These are phyloP conservation scores for Drosophila seguyi DNA, from an alignment of 1,140 invertebrate genomes.

Conservation along the genomic window DNA sequence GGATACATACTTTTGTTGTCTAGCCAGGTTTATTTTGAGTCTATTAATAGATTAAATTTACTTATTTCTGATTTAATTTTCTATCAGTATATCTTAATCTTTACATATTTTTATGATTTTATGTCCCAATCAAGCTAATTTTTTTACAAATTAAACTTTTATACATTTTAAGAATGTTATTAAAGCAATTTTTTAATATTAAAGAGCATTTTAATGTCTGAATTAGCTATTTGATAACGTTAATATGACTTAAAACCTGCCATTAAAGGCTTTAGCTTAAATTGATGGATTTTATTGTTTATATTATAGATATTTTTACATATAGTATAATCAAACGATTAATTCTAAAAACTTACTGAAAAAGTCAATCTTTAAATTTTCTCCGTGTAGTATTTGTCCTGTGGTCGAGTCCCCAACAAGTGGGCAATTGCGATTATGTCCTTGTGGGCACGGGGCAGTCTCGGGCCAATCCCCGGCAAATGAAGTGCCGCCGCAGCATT, in stretches of 20 bases:
- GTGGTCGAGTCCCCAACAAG: conserved; percentile 53
- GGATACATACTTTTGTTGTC: neutral
- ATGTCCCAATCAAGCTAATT: neutral
- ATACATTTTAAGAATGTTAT: too few species aligned
- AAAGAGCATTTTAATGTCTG: too few species aligned
- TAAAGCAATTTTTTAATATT: too few species aligned
- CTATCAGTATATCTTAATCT: neutral
- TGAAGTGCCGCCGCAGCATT: conserved; percentile 60
- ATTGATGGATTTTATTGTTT: too few species aligned
- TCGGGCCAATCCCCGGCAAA: conserved; percentile 45
- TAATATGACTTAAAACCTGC: too few species aligned
- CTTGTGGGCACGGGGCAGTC: conserved; percentile 29
- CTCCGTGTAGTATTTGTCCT: conserved; percentile 24
- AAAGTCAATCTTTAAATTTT: neutral
- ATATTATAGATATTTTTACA: too few species aligned
- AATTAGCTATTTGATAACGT: too few species aligned
- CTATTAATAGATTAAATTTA: too few species aligned
- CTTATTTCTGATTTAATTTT: neutral
- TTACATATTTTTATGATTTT: neutral
- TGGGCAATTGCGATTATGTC: conserved; percentile 55
- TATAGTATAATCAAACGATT: too few species aligned
- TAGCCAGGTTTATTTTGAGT: neutral
- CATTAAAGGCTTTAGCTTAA: too few species aligned
- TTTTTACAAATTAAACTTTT: too few species aligned
- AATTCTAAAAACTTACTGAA: too few species aligned